Base-by-base conservation (phyloP, 2,888 invertebrate genomes). In the Tinea trinotella region DNA sequence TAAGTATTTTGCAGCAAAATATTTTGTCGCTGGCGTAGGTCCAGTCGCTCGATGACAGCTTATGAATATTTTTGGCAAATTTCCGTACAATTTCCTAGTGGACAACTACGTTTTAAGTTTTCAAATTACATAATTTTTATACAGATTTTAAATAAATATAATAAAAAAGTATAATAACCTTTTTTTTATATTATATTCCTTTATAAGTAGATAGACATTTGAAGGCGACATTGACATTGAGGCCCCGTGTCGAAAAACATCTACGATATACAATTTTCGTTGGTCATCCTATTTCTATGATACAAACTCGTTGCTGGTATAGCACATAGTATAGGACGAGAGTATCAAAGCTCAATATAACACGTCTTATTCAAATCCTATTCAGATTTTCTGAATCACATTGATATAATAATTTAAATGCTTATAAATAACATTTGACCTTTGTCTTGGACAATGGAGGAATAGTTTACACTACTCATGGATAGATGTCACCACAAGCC, bases 31-130 rank as follows among this genome's bases (percentile, higher is more conserved):
- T 68, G 84, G 84, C 84, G 76, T 62, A 61, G 71, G 83, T 83
- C 84, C 84, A 85, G 84, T 80, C 74, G 76, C 71, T 66, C 78
- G 83, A 83, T 84, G 84, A 83, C 84, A 84, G 82, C 82, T 82
- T 83, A 84, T 84, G 84, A 85, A 85, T 84, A 83, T 84, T 84
- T 83, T 79, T 80, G 81, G 75, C 82, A 73, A 76, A 81, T 79
- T 74, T 73, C 73, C 73, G 61, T 68, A 19, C 50, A 50, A n/a
- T 50, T 50, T 50, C 50, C 22, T 48, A 50, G 24, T 12, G 50
- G 50, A 24, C 24, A 15, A 24, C n/a, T 15, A 6, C 2, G 48
- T 48, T 48, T 48, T 48, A 6, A 48, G 48, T 20, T 48, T 48
- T 4, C 10, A 50, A 24, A 50, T 50, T 50, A n/a, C n/a, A n/a